Evolutionary conservation across 2,113 vertebrate genomes (phyloP).

Genomic region (Campylomormyrus tamandua): DNA sequence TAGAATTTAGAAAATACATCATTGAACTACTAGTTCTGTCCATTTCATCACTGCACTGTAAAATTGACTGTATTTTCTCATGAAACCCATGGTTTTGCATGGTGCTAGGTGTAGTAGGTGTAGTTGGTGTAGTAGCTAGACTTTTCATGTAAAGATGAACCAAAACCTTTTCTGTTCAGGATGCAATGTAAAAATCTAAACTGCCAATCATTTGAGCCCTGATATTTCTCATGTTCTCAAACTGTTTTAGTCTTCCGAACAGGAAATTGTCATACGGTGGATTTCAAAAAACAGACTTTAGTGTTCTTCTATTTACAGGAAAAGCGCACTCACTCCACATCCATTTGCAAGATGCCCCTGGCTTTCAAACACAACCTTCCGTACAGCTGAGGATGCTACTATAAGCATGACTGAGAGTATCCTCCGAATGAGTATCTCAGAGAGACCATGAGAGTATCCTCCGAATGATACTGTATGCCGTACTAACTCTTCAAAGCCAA

Average conservation of each 20-base stretch:
- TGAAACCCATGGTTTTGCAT: background rate
- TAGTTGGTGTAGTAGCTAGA: constrained; percentile 27
- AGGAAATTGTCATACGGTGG: background rate
- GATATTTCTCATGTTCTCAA: constrained; percentile 32
- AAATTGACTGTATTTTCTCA: background rate
- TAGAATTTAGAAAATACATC: constrained; percentile 37
- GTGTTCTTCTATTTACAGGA: constrained; percentile 40
- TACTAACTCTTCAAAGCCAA: constrained; percentile 10
- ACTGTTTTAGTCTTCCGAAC: constrained; percentile 10
- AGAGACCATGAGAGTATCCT: background rate
- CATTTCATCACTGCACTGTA: background rate
- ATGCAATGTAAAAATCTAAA: constrained; percentile 53
- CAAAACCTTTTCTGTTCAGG: constrained; percentile 57
- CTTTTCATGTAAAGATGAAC: constrained; percentile 17
- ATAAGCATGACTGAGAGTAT: constrained; percentile 43
- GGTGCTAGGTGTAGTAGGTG: background rate
- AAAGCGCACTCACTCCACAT: constrained; percentile 22
- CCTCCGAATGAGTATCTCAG: background rate
- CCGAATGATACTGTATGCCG: background rate
- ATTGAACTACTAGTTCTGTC: constrained; percentile 23
- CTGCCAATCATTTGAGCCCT: constrained; percentile 32
- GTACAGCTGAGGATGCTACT: constrained; percentile 22
- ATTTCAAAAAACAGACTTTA: constrained; percentile 36
- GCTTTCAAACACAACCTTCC: constrained; percentile 28
- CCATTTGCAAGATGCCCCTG: constrained; percentile 40